A percentile compares a stretch with the other conserved stretches of the same genome.
Evolutionary conservation across 2,888 invertebrate species (phyloP).

Genomic region (Sycophila texana): DNA sequence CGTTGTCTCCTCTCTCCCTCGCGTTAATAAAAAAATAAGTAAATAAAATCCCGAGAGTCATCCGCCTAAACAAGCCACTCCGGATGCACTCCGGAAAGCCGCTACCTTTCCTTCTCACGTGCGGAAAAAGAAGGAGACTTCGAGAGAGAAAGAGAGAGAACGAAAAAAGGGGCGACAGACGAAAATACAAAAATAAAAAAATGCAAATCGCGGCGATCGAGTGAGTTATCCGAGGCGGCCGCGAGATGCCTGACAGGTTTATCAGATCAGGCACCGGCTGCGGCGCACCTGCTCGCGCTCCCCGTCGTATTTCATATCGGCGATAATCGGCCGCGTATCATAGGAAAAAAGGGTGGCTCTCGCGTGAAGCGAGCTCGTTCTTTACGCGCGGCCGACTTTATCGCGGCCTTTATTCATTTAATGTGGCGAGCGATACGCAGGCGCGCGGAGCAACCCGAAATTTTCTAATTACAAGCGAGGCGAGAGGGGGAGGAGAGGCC

Average conservation of each 20-base stretch:
- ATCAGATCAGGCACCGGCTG: conserved; percentile 63
- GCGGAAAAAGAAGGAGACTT: too few relatives aligned
- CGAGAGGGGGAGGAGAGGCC: neutral
- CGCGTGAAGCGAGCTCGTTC: conserved; percentile 36
- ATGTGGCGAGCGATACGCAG: neutral
- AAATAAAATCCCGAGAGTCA: conserved; percentile 31
- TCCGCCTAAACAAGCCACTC: conserved; percentile 23
- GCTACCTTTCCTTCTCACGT: neutral
- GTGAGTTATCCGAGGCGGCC: conserved; percentile 67
- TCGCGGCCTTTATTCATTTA: conserved; percentile 2
- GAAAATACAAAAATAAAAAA: conserved; percentile 4
- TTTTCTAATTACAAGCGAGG: conserved; percentile 50
- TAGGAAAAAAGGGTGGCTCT: conserved; percentile 8
- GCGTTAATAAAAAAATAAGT: neutral
- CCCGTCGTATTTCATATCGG: conserved; percentile 26
- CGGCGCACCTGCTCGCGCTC: conserved; percentile 19
- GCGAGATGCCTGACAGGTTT: conserved; percentile 70
- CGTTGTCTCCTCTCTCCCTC: neutral
- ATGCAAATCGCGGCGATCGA: conserved; percentile 54
- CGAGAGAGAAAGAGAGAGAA: too few relatives aligned
- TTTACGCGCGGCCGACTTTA: conserved; percentile 1
- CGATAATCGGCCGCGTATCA: conserved; percentile 11
- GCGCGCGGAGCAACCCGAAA: conserved; percentile 37
- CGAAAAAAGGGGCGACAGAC: too few relatives aligned
- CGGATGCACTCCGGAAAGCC: neutral